A percentile compares a stretch with the other conserved stretches of the same genome.
Evolutionary conservation across 1,140 invertebrate species (phyloP).

Genomic region (Psix sp.): DNA sequence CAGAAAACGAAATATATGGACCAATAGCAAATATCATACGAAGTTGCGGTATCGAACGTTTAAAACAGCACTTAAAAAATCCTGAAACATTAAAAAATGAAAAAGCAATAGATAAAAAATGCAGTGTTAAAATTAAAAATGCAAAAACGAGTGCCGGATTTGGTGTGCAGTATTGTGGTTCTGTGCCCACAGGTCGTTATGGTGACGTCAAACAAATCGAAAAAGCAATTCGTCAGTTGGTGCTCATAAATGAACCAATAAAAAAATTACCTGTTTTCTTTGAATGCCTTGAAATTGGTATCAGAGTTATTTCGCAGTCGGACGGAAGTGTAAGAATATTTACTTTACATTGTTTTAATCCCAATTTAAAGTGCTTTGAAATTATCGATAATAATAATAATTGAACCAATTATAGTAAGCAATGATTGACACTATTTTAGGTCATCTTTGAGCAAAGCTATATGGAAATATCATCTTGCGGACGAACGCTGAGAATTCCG

Average conservation of each 20-base stretch:
- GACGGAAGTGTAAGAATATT: constrained; percentile 68
- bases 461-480: constrained; percentile 83
- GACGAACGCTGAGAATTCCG: constrained; percentile 77
- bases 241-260: constrained; percentile 55
- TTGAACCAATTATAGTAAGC: constrained; percentile 9
- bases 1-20: constrained; percentile 66
- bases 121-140: constrained; percentile 17
- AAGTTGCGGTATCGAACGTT: constrained; percentile 62
- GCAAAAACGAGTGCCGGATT: constrained; percentile 69
- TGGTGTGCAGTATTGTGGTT: constrained; percentile 75
- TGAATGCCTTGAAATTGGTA: constrained; percentile 78
- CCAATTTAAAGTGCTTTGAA: no score
- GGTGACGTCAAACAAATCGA: constrained; percentile 80
- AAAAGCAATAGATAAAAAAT: constrained; percentile 10
- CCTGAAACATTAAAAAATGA: constrained; percentile 27
- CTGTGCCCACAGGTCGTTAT: constrained; percentile 71
- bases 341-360: background rate
- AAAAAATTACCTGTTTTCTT: constrained; percentile 72
- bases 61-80: constrained; percentile 60
- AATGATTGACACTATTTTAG: constrained; percentile 60
- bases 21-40: constrained; percentile 70
- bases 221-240: constrained; percentile 72
- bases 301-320: constrained; percentile 71
- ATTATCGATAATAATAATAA: no score
- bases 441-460: constrained; percentile 78